Evolutionary conservation across 2,113 vertebrate genomes (phyloP).

Genomic region (Phalacrocorax pelagicus): DNA sequence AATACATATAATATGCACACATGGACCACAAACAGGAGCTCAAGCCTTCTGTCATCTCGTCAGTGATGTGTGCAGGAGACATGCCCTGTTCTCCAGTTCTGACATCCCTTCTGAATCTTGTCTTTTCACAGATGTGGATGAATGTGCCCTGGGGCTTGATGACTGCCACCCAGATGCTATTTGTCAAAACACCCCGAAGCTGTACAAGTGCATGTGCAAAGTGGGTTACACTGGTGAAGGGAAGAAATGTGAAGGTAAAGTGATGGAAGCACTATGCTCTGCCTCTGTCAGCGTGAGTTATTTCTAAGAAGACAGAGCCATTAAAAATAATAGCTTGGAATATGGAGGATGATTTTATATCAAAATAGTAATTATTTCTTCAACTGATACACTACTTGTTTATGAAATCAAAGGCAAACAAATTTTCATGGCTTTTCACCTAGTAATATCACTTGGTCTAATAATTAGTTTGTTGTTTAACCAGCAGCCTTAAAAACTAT

Average conservation of each 20-base stretch:
- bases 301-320: not conserved
- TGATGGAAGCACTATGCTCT: not conserved
- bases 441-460: not conserved
- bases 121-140: conserved; percentile 86
- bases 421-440: not conserved
- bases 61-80: not conserved
- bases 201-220: conserved; percentile 94
- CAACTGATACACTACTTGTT: not conserved
- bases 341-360: not conserved
- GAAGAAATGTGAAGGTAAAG: conserved; percentile 84
- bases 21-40: not conserved
- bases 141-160: conserved; percentile 88
- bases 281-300: not conserved
- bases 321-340: not conserved
- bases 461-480: not conserved
- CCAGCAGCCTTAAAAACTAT: not conserved
- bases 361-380: not conserved
- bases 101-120: not conserved
- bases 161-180: conserved; percentile 93
- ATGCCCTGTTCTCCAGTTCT: not conserved
- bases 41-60: not conserved
- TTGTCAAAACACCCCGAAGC: conserved; percentile 89
- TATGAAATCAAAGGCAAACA: not conserved
- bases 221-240: conserved; percentile 92
- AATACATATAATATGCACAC: rapidly evolving